Percentiles rank a stretch among this genome's conserved stretches.
Evolutionary conservation across 1,140 invertebrate genomes (phyloP).

Genomic region (Octopus sinensis): DNA sequence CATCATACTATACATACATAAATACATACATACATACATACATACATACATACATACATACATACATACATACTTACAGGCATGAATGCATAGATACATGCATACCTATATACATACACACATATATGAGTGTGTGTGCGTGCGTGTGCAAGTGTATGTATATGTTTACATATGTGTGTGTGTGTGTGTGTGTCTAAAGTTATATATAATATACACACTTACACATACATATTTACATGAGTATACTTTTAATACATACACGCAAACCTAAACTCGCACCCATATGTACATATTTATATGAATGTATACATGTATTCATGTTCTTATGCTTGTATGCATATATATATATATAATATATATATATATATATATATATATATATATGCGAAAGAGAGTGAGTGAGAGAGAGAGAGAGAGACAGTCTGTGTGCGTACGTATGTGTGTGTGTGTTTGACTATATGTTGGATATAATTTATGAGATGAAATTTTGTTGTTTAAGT

Average conservation of each 20-base stretch:
- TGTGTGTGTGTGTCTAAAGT: not conserved
- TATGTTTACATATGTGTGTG: not conserved
- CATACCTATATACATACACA: not conserved
- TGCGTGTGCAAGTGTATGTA: not conserved
- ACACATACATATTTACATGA: not conserved
- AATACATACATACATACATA: not conserved
- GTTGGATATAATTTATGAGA: too few relatives aligned
- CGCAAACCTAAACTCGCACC: too few relatives aligned
- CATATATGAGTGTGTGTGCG: too few relatives aligned
- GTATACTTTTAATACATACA: too few relatives aligned
- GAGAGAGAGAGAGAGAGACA: too few relatives aligned
- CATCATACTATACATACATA: not conserved
- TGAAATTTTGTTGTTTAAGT: too few relatives aligned
- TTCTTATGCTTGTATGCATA: not conserved
- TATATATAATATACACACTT: not conserved
- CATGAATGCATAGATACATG: not conserved
- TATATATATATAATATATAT: slow-evolving; percentile 4
- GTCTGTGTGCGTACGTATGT: too few relatives aligned
- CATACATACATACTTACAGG: not conserved
- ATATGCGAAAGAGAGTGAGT: too few relatives aligned
- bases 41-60: not conserved
- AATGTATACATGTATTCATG: not conserved
- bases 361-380: not conserved
- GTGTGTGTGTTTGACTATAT: too few relatives aligned
- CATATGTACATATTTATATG: not conserved